phyloP scores from a whole-genome alignment of 2,797 vertebrate genomes.

The Danio aesculapii region DNA sequence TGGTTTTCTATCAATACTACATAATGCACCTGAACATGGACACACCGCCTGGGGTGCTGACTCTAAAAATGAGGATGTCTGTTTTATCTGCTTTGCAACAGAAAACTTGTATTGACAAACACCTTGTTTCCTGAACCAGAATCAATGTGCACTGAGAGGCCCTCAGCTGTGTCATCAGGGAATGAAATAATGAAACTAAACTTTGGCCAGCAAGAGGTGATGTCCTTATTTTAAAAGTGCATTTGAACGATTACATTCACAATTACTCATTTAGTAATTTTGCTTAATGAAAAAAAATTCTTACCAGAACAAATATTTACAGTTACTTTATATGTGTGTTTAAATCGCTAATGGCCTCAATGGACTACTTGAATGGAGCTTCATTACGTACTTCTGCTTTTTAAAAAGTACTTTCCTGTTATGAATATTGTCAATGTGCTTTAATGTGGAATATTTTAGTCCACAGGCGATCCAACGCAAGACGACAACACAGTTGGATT shows the following conservation, averaged over 20 bases:
- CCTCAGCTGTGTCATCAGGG: too few relatives aligned
- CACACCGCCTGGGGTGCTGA: not conserved
- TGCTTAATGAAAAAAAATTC: not conserved
- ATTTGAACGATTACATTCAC: not conserved
- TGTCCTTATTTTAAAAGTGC: not conserved
- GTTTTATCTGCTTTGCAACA: conserved; percentile 41
- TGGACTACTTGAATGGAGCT: too few relatives aligned
- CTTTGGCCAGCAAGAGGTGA: conserved; percentile 5
- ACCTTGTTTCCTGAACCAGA: conserved; percentile 23
- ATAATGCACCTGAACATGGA: conserved; percentile 5
- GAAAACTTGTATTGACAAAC: conserved; percentile 29
- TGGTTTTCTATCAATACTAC: conserved; percentile 4
- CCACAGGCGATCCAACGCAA: too few relatives aligned
- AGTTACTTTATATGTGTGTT: not conserved
- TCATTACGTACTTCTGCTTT: too few relatives aligned
- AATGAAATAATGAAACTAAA: not conserved
- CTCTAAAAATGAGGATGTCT: conserved; percentile 34
- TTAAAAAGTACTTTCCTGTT: too few relatives aligned
- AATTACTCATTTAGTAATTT: not conserved
- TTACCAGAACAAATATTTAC: not conserved
- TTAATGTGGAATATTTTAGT: too few relatives aligned
- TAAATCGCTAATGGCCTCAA: not conserved
- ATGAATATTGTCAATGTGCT: too few relatives aligned
- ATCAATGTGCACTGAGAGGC: conserved; percentile 32
- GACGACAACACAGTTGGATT: too few relatives aligned